Conservation (phyloP, 2,888 invertebrate species). For the Tethea ocularis region DNA sequence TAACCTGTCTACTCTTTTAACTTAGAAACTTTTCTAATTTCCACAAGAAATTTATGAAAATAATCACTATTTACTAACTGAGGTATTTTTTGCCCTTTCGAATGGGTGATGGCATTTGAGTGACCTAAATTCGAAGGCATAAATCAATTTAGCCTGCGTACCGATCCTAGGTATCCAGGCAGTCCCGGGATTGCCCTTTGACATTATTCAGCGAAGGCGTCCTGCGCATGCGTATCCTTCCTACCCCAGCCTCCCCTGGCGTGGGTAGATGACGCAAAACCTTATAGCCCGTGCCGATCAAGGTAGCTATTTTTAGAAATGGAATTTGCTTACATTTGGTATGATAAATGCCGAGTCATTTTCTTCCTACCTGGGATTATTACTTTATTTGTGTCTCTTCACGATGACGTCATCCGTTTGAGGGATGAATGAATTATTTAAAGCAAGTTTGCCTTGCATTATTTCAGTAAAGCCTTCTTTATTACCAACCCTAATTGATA, state of each 20-base stretch:
- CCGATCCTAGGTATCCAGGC: conserved; percentile 59
- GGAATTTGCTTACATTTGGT: conserved; percentile 36
- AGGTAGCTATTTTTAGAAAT: conserved; percentile 59
- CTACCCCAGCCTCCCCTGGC: conserved; percentile 38
- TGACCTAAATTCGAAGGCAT: conserved; percentile 37
- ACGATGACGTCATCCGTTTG: neutral
- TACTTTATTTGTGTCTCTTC: neutral
- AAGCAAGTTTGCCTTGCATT: no score
- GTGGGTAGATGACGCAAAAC: conserved; percentile 73
- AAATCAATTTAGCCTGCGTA: conserved; percentile 58
- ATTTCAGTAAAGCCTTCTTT: no score
- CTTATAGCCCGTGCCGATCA: conserved; percentile 50
- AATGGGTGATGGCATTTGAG: conserved; percentile 18
- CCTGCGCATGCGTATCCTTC: conserved; percentile 63
- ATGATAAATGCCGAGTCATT: conserved; percentile 16
- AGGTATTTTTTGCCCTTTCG: neutral
- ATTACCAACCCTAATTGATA: no score
- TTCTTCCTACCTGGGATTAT: neutral
- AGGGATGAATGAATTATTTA: neutral
- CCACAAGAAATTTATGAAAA: no score
- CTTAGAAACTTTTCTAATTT: no score
- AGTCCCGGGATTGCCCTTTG: conserved; percentile 74
- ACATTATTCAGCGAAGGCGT: conserved; percentile 64
- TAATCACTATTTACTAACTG: no score
- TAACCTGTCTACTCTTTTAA: no score